A percentile compares a stretch with the other conserved stretches of the same genome.
Evolutionary conservation across 2,888 invertebrate genomes (phyloP).

Genomic region (Andrena marginata): DNA sequence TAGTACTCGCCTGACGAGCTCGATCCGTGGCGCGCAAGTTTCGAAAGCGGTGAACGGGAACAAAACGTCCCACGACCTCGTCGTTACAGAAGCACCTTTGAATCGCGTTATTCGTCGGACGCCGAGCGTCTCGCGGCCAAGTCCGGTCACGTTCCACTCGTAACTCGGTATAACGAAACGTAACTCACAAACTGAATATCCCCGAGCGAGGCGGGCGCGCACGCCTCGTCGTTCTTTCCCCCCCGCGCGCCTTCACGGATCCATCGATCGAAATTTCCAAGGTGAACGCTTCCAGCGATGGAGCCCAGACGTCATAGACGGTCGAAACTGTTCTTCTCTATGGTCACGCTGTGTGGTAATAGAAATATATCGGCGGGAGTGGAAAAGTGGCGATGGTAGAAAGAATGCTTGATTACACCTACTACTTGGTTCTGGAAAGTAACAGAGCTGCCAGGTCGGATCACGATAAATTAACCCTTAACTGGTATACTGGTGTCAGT

Average conservation of each 20-base stretch:
- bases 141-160: constrained; percentile 80
- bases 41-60: constrained; percentile 38
- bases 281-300: neutral
- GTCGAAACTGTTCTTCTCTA: neutral
- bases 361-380: no score
- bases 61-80: constrained; percentile 53
- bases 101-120: constrained; percentile 59
- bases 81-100: constrained; percentile 51
- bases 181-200: constrained; percentile 79
- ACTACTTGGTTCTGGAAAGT: no score
- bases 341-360: no score
- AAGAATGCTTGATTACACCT: no score
- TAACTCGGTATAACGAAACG: constrained; percentile 81
- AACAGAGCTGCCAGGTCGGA: no score
- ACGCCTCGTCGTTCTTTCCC: constrained; percentile 14
- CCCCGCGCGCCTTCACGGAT: neutral
- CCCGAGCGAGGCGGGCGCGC: constrained; percentile 52
- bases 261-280: constrained; percentile 19
- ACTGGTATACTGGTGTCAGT: no score
- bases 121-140: constrained; percentile 69
- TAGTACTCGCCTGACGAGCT: constrained; percentile 18
- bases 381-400: no score
- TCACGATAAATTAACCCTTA: no score
- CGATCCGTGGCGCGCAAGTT: constrained; percentile 6
- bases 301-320: neutral